Percentiles rank a stretch among this genome's conserved stretches.
phyloP scores from a whole-genome alignment of 2,113 vertebrate genomes.

The Sturnira hondurensis region DNA sequence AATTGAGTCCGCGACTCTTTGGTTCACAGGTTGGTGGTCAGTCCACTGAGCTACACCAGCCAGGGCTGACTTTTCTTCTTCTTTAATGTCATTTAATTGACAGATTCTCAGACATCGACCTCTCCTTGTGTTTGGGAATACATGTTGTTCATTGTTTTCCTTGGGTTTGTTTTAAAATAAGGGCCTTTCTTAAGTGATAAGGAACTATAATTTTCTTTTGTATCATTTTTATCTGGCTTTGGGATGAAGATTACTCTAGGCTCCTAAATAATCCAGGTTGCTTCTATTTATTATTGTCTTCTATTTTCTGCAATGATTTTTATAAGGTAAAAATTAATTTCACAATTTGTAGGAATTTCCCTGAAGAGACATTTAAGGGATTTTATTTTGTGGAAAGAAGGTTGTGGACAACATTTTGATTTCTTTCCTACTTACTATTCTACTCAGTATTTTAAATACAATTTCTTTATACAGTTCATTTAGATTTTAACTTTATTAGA shows the following conservation, averaged over 20 bases:
- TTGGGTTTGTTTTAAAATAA: background rate
- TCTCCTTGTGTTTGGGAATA: background rate
- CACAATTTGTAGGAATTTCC: background rate
- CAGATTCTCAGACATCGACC: background rate
- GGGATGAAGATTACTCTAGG: background rate
- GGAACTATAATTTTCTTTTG: background rate
- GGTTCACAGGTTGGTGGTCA: no score
- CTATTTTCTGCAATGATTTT: background rate
- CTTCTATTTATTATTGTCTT: background rate
- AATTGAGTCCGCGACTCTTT: no score
- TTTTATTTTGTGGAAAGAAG: background rate
- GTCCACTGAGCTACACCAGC: no score
- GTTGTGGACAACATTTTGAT: background rate
- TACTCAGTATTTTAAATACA: background rate
- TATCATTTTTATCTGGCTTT: background rate
- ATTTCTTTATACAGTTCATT: background rate
- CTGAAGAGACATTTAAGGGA: background rate
- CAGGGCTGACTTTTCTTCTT: background rate
- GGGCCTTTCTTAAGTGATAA: background rate
- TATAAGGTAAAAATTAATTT: background rate
- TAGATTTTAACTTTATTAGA: background rate
- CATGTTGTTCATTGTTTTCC: conserved; percentile 13
- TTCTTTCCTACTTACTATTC: background rate
- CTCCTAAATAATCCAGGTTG: background rate
- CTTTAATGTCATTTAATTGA: background rate